phyloP scores from a whole-genome alignment of 1,140 invertebrate species.

The Euura saliciscinereae region DNA sequence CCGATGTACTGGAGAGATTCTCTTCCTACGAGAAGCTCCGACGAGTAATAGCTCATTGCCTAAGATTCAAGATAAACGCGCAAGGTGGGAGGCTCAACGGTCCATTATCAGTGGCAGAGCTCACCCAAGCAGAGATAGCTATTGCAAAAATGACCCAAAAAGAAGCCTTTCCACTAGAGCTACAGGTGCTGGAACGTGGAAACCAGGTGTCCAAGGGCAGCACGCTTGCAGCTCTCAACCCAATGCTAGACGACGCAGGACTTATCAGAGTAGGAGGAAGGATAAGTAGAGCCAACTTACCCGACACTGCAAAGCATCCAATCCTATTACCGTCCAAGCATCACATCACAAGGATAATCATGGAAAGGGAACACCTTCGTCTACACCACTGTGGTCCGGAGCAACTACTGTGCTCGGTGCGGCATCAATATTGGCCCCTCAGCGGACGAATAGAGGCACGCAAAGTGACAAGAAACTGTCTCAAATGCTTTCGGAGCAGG shows the following conservation, averaged over 20 bases:
- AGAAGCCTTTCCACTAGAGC: too few relatives aligned
- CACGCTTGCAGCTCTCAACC: neutral
- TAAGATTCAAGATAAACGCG: constrained; percentile 1
- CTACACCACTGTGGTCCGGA: constrained; percentile 43
- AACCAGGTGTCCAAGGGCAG: neutral
- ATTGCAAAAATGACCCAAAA: too few relatives aligned
- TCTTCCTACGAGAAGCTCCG: neutral
- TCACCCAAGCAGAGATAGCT: neutral
- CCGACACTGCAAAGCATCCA: constrained; percentile 23
- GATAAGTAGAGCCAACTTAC: constrained; percentile 16
- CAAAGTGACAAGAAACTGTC: constrained; percentile 29
- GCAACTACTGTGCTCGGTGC: constrained; percentile 26
- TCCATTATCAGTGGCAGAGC: constrained; percentile 3
- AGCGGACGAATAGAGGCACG: constrained; percentile 16
- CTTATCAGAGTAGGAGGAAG: constrained; percentile 28
- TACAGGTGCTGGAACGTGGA: too few relatives aligned
- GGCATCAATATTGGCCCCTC: constrained; percentile 35
- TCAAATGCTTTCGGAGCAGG: constrained; percentile 31
- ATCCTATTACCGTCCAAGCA: constrained; percentile 24
- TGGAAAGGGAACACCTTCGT: constrained; percentile 36
- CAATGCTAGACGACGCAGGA: constrained; percentile 21
- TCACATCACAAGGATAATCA: constrained; percentile 28
- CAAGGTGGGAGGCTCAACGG: neutral
- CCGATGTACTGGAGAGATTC: neutral
- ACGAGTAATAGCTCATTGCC: constrained; percentile 5